Evolutionary conservation across 2,888 invertebrate species (phyloP), one percentile per base, ranked within the genome.

Genomic region (Microctonus hyperodae): DNA sequence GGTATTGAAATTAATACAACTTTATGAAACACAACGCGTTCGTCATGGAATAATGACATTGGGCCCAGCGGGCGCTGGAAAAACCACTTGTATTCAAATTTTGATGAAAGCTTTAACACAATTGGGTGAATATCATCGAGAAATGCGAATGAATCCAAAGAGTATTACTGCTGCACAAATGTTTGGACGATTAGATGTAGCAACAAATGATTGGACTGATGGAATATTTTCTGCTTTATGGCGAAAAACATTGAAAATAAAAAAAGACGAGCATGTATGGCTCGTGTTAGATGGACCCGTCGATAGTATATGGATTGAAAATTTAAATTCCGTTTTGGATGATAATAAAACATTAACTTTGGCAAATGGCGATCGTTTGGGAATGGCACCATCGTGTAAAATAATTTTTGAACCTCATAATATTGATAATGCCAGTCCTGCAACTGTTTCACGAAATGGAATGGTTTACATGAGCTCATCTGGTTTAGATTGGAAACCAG

Each of bases 131-230:
- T 88, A 87, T 3, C 97, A 97, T 76, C 90, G 93, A 73, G 97
- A 98, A 87, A 96, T 97, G 96, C 87, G 97, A 73, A 97, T 98
- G 97, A 98, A 98, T 85, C 98, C 98, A 0, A 98, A 98, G 86
- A 95, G 97, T 16, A 97, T 98, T 78, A 97, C 97, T 13, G 95
- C 97, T 0, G 91, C 97, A 0, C 97, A 98, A 87, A 98, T 98
- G 98, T 98, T 98, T 82, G 98, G 98, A 0, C 89, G 96, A 31
- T 86, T 97, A 23, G 97, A 98, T 80, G 97, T 98, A 0, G 97
- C 97, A 2, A 98, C 97, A 1, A 98, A 98, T 80, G 98, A 98
- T 80, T 98, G 98, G 98, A 98, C 97, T 0, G 97, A 98, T 83
- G 98, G 98, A 6, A 97, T 98, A 78, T 98, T 98, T 85, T 97